Conservation (phyloP, 2,113 vertebrate species). For the Scolopax mira region DNA sequence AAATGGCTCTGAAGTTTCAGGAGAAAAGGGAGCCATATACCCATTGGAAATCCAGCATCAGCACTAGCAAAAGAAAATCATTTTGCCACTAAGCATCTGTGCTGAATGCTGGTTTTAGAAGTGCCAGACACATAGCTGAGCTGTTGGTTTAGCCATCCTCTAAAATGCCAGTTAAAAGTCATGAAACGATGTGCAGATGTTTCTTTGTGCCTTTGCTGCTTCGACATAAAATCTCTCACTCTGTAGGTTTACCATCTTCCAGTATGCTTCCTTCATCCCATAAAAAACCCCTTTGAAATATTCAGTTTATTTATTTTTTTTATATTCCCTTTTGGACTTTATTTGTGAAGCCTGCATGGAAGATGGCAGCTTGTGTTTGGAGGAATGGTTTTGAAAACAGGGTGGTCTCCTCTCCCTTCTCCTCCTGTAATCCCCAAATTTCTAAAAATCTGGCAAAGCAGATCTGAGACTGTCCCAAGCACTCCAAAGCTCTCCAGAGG, state of each 20-base stretch:
- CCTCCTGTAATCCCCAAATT: background rate
- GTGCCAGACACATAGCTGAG: background rate
- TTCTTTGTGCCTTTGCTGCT: conserved; percentile 21
- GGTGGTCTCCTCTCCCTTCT: background rate
- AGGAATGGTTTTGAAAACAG: background rate
- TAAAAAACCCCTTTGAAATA: background rate
- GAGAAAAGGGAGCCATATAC: background rate
- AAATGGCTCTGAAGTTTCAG: conserved; percentile 11
- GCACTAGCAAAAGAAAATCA: conserved; percentile 13
- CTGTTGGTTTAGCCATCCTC: background rate
- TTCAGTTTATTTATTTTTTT: background rate
- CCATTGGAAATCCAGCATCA: background rate
- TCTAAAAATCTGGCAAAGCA: background rate
- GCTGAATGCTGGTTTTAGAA: background rate
- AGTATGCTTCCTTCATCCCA: background rate
- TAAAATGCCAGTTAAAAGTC: conserved; percentile 15
- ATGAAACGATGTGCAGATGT: conserved; percentile 6
- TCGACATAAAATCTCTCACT: background rate
- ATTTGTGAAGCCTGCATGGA: background rate
- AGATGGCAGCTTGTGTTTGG: background rate
- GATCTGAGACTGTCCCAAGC: background rate
- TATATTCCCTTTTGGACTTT: background rate
- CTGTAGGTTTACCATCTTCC: background rate
- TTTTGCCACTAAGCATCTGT: conserved; percentile 46
- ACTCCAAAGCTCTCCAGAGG: background rate